Conservation (phyloP, 2,888 invertebrate species). For the Saturnia japonica region DNA sequence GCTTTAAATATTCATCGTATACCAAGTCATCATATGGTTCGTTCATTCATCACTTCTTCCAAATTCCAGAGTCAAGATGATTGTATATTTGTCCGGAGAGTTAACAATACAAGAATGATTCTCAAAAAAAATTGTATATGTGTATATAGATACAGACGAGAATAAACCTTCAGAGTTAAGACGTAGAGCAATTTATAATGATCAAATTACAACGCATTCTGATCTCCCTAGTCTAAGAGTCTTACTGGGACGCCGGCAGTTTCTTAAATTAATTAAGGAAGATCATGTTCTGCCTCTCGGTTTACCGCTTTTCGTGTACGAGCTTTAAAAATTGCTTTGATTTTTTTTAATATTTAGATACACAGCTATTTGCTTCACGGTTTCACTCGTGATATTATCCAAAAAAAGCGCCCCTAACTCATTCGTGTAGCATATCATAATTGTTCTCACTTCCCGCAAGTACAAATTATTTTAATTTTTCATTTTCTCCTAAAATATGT, state of each 20-base stretch:
- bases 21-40: too few species aligned
- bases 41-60: too few species aligned
- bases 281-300: not conserved
- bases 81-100: not conserved
- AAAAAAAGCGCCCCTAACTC: too few species aligned
- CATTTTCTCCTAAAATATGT: too few species aligned
- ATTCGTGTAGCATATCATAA: too few species aligned
- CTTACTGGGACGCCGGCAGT: not conserved
- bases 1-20: too few species aligned
- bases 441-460: too few species aligned
- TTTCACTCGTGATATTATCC: too few species aligned
- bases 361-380: too few species aligned
- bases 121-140: not conserved
- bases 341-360: too few species aligned
- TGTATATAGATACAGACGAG: not conserved
- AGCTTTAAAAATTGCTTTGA: not conserved
- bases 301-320: not conserved
- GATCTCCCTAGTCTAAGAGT: not conserved
- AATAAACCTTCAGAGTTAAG: not conserved
- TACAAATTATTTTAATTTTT: too few species aligned
- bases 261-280: not conserved
- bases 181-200: not conserved
- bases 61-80: too few species aligned
- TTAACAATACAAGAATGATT: not conserved
- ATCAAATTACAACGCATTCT: not conserved